A percentile compares a stretch with the other conserved stretches of the same genome.
These are phyloP conservation scores for Hyphantria cunea DNA, from an alignment of 1,140 invertebrate species.

Conservation along the genomic window DNA sequence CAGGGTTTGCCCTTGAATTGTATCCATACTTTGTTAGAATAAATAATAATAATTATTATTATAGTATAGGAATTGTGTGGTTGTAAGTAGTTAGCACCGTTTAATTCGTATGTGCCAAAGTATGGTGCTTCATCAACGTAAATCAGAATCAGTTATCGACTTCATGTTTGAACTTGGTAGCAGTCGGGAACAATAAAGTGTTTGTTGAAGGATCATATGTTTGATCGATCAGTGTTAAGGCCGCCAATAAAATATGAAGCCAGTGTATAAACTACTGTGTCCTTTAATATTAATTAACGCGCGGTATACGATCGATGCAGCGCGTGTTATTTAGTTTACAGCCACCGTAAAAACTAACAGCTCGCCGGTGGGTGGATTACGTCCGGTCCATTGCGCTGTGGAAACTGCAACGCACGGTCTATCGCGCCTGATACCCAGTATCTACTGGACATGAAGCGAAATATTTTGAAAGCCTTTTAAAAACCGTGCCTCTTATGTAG, in stretches of 20 bases:
- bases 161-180: constrained; percentile 23
- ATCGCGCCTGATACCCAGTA: constrained; percentile 38
- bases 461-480: constrained; percentile 19
- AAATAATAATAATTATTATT: too few relatives aligned
- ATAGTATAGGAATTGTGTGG: too few relatives aligned
- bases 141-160: constrained; percentile 28
- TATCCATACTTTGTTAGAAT: too few relatives aligned
- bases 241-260: constrained; percentile 30
- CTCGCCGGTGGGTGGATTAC: constrained; percentile 52
- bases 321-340: constrained; percentile 49
- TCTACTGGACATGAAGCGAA: constrained; percentile 27
- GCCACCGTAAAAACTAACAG: constrained; percentile 63
- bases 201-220: constrained; percentile 23
- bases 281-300: constrained; percentile 58
- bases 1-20: too few relatives aligned
- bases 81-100: too few relatives aligned
- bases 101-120: too few relatives aligned
- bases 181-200: constrained; percentile 26
- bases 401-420: constrained; percentile 44
- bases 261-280: constrained; percentile 29
- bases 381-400: constrained; percentile 49
- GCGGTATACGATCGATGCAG: constrained; percentile 46
- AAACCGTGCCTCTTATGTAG: not conserved
- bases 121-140: constrained; percentile 35
- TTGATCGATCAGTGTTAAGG: constrained; percentile 35